Conservation (phyloP, 2,113 vertebrate species). For the Cepphus grylle region DNA sequence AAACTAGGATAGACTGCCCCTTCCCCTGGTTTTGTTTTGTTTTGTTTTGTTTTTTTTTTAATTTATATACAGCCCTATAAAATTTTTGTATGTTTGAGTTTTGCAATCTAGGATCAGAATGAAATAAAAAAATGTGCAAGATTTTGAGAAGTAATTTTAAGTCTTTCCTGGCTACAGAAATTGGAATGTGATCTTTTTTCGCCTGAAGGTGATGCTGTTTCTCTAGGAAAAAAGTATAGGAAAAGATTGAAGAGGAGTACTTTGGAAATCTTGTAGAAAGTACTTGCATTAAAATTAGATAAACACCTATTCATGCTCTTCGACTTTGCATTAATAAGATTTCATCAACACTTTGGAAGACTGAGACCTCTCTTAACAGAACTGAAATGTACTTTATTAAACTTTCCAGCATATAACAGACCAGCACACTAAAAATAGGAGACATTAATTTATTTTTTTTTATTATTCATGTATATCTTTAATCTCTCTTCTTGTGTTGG, state of each 20-base stretch:
- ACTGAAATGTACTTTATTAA: neutral
- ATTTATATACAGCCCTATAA: neutral
- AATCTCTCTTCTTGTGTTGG: neutral
- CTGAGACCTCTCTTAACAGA: neutral
- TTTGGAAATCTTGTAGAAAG: neutral
- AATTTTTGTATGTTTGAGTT: neutral
- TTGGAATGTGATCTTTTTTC: neutral
- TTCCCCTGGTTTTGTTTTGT: too few relatives aligned
- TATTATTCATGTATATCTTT: neutral
- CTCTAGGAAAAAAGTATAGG: constrained; percentile 30
- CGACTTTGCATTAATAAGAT: neutral
- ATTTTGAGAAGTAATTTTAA: neutral
- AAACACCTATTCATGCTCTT: neutral
- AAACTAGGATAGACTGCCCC: neutral
- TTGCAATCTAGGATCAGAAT: neutral
- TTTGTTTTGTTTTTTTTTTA: neutral
- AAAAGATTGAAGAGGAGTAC: neutral
- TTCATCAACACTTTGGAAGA: neutral
- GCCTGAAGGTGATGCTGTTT: constrained; percentile 69
- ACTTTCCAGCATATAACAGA: neutral
- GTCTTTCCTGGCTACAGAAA: neutral
- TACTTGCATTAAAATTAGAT: neutral
- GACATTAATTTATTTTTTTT: too few relatives aligned
- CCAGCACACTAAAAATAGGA: neutral
- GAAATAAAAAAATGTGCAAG: neutral